Base-by-base conservation (phyloP, 2,797 vertebrate species). In the Bucorvus abyssinicus region DNA sequence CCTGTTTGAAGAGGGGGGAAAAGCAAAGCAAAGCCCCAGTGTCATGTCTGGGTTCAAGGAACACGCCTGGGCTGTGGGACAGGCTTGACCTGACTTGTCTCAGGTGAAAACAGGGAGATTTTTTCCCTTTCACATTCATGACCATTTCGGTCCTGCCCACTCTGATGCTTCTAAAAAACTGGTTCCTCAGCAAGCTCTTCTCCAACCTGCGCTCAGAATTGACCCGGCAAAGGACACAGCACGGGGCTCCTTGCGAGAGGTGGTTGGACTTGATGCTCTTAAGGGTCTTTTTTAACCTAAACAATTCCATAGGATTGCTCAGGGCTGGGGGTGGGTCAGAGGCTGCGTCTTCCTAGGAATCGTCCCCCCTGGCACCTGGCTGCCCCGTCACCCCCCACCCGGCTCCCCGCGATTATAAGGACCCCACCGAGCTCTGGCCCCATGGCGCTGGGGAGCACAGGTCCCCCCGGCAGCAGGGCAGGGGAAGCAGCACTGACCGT, bases 401-500 rank as follows among this genome's bases (percentile, higher is more conserved):
- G 1, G 27, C 27, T 14, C 55, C 4, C 0, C 1, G 3, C 4
- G 21, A 42, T n/a, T 55, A 23, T 18, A 61, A 10, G 23, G 50
- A 22, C 29, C 23, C 4, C 7, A 1, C 27, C 2, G 42, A 64
- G 36, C 44, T 4, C 2, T 17, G 32, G 22, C 47, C 12, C 49
- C 55, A 13, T 14, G 2, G 14, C 45, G 7, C 34, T 9, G 45
- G 4, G 22, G 19, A 17, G n/a, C 50, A 27, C 9, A 12, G 10
- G 50, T 12, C 18, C 27, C 10, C 0, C 19, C 14, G 0, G 38
- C 38, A 19, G 74, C 6, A 4, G 59, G 29, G 44, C 44, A 29
- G 49, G 40, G 10, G 7, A 14, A 13, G 30, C 14, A 6, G 45
- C 50, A 98, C 98, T 63, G 71, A 99, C 99, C 99, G 1, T 99